Conservation (phyloP, 2,888 invertebrate species). For the Spilosoma lubricipeda region DNA sequence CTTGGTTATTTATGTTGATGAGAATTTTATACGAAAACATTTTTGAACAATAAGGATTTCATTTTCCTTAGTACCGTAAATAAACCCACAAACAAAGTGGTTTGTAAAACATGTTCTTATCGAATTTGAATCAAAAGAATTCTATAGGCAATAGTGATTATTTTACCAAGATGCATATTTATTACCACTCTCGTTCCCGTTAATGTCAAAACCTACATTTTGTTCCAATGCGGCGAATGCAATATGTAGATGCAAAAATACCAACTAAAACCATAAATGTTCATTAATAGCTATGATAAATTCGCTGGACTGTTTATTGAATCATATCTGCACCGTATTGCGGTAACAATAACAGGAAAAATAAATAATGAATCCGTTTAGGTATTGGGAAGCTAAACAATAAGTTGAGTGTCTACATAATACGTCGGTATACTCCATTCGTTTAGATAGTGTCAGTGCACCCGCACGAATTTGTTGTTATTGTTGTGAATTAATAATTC, state of each 20-base stretch:
- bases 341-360: conserved; percentile 3
- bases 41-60: not conserved
- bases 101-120: no score
- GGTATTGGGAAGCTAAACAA: not conserved
- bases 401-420: not conserved
- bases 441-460: no score
- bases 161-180: not conserved
- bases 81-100: not conserved
- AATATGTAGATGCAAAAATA: not conserved
- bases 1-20: conserved; percentile 5
- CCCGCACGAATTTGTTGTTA: no score
- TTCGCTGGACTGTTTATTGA: not conserved
- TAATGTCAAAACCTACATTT: not conserved
- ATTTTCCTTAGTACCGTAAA: not conserved
- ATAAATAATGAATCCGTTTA: not conserved
- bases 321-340: not conserved
- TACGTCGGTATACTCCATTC: no score
- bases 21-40: not conserved
- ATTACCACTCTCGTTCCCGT: not conserved
- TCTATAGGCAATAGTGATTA: not conserved
- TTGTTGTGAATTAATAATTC: no score
- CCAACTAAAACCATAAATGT: not conserved
- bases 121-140: not conserved
- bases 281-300: not conserved
- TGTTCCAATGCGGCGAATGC: not conserved